Base-by-base conservation (phyloP, 2,113 vertebrate genomes). In the Pelusios castaneus region DNA sequence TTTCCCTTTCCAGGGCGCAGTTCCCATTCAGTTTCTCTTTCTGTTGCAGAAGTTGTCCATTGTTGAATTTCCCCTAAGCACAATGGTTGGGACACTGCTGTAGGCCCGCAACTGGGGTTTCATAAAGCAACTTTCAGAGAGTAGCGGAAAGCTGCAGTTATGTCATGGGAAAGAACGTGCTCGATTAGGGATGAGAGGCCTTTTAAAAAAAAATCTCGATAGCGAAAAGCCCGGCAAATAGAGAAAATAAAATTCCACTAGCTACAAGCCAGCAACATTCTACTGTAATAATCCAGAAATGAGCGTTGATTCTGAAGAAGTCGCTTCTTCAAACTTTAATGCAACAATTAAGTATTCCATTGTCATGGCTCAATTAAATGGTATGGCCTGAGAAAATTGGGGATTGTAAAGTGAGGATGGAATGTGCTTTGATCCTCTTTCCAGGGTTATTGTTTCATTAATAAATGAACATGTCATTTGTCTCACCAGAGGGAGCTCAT, bases 341-440 rank as follows among this genome's bases (percentile, higher is more conserved):
- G 93, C 97, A 97, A 98, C 98, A 98, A 98, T 98, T 98, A 98
- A 98, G 97, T 98, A 98, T 98, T 98, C 98, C 97, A 98, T 98
- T 98, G 98, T 98, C 98, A 98, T 97, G 98, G 97, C 98, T 98
- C 98, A 98, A 98, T 98, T 98, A 98, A 98, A 98, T 98, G 98
- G 98, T 98, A 98, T 98, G 98, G 98, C 98, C 98, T 98, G 98
- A 98, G 98, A 98, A 98, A 98, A 98, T 98, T 98, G 97, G 97
- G 98, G 98, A 98, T 98, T 98, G 98, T 98, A 98, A 99, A 98
- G 98, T 98, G 98, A 98, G 98, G 99, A 99, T 98, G 97, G 98
- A 98, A 98, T 98, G 98, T 98, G 98, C 99, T 99, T 99, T 99
- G 98, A 99, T 99, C 99, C 98, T 99, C 98, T 98, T 99, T 99